Percentiles rank a stretch among this genome's conserved stretches.
phyloP scores from a whole-genome alignment of 2,797 vertebrate genomes.

The Scomberomorus guttatus region DNA sequence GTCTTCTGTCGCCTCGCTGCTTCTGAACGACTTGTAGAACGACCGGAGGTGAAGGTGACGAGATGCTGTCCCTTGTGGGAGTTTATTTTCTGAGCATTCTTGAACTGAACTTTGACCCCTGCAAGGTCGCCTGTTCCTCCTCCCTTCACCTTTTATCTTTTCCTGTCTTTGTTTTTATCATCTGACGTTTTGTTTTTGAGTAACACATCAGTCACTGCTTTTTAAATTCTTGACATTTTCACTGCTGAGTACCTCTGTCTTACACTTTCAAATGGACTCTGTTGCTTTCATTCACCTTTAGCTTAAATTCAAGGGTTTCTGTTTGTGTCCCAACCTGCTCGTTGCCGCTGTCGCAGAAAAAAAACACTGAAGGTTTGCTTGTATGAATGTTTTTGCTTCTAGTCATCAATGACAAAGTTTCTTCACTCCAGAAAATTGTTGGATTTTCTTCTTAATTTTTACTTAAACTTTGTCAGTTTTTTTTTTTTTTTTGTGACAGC shows the following conservation, averaged over 20 bases:
- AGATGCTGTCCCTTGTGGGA: background rate
- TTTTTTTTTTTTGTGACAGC: conserved; percentile 9
- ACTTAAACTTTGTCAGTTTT: background rate
- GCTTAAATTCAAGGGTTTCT: conserved; percentile 26
- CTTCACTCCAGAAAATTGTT: no score
- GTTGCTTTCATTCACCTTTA: conserved; percentile 5
- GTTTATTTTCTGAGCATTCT: conserved; percentile 8
- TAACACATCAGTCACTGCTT: conserved; percentile 5
- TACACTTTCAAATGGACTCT: background rate
- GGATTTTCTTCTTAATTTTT: no score
- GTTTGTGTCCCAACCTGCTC: conserved; percentile 12
- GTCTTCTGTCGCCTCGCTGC: conserved; percentile 14
- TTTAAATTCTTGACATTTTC: background rate
- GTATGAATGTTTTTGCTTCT: no score
- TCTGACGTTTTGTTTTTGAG: background rate
- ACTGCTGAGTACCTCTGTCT: conserved; percentile 40
- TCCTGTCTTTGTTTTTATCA: conserved; percentile 26
- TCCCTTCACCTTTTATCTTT: background rate
- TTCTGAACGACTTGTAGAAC: background rate
- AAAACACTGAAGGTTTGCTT: background rate
- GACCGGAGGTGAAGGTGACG: conserved; percentile 15
- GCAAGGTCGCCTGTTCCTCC: background rate
- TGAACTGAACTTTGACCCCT: conserved; percentile 46
- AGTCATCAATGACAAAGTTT: no score
- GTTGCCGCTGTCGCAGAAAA: background rate